A percentile compares a stretch with the other conserved stretches of the same genome.
Evolutionary conservation across 2,113 vertebrate genomes (phyloP).

Genomic region (Oryctolagus cuniculus): mOryCun1.1 NC_091453.1:10468501-10469000

Average conservation of each 20-base stretch:
- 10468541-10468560: neutral
- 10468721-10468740: neutral
- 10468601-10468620: neutral
- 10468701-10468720: neutral
- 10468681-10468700: neutral
- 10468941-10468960: neutral
- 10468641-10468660: neutral
- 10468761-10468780: neutral
- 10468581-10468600: neutral
- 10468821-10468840: neutral
- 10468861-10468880: neutral
- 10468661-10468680: too few species aligned
- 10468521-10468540: neutral
- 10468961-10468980: neutral
- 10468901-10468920: neutral
- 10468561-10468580: neutral
- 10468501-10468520: conserved; percentile 15
- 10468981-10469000: neutral
- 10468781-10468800: neutral
- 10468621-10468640: neutral
- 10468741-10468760: neutral
- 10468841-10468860: neutral
- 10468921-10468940: neutral
- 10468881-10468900: neutral
- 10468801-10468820: neutral